Base-by-base conservation (phyloP, 2,888 invertebrate species). In the Keiferia lycopersicella region DNA sequence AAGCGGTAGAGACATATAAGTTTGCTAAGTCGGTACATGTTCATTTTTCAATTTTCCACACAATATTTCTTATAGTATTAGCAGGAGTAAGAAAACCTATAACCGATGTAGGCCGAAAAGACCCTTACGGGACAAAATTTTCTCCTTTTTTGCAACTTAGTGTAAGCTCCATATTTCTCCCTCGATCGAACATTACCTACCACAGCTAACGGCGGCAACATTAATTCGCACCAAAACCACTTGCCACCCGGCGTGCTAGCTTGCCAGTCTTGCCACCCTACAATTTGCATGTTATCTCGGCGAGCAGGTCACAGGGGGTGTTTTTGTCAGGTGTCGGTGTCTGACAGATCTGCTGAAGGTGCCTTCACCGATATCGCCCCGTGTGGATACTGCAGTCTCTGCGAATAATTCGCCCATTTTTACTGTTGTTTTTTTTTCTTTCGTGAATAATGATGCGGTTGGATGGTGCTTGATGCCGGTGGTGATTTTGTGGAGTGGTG, bases 241-340 rank as follows among this genome's bases (percentile, higher is more conserved):
- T 14, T 45, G n/a, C 16, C n/a, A n/a, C 45, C 77, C 77, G 66
- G 78, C 71, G n/a, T n/a, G n/a, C n/a, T n/a, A n/a, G n/a, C n/a
- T 73, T 77, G 76, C 76, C 77, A 78, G 81, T 82, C 86, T 81
- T 77, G 82, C 81, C 83, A 80, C 81, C 84, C 76, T 71, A 81
- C 83, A 86, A 88, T 89, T 88, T 89, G 87, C 89, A 88, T 88
- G 86, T 87, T 88, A 88, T 88, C 88, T 83, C 63, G 70, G 68
- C 72, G 75, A 76, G 77, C 77, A 74, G 45, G 45, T 45, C 45
- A 45, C 86, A 87, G 83, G 81, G 78, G 77, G 51, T 34, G 48
- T 53, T 62, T 61, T 61, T 61, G 22, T 30, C 61, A 50, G 61
- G 50, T 61, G 61, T 34, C 34, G 41, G 20, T 34, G 38, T 65